Evolutionary conservation across 1,140 invertebrate genomes (phyloP), one percentile per base, ranked within the genome.

Genomic region (Drosophila obscura): DNA sequence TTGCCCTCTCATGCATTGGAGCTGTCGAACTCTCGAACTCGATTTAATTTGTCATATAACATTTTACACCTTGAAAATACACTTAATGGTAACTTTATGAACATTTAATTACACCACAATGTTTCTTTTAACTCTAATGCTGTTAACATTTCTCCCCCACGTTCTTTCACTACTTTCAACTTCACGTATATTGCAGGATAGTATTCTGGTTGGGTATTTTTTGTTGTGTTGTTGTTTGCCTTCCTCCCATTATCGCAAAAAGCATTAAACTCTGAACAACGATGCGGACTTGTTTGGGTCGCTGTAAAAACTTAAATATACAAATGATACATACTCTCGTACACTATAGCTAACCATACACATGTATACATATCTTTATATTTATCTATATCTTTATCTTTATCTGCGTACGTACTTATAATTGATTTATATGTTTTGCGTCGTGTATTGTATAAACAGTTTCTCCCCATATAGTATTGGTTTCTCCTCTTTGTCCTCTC

Each of bases 221-320:
- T n/a, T n/a, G n/a, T n/a, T n/a, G n/a, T 80, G 63, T 64, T 50
- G 63, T 39, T 60, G 51, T 46, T 61, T 52, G 55, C 46, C 58
- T 80, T 59, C 16, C 59, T 48, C 46, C 67, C 53, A 46, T 61
- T 39, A 43, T 39, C 31, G 46, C 48, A 56, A 64, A 57, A 53
- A 43, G 39, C 51, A 57, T 60, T 75, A 77, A 80, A 85, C 73
- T 84, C 77, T 78, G 59, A 74, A 81, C 64, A 79, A 65, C 61
- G 67, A 58, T 75, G 66, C 58, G 51, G 19, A 69, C 55, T 57
- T 55, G 56, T 57, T 78, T 80, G 63, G 19, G 51, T 41, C 41
- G 53, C 77, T 77, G 78, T 85, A 85, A 87, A 85, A 85, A 87
- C 82, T 85, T 85, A 85, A 85, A 87, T 85, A 78, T 63, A 87